phyloP scores from a whole-genome alignment of 1,140 invertebrate genomes.

The Drosophila kohkoa region DNA sequence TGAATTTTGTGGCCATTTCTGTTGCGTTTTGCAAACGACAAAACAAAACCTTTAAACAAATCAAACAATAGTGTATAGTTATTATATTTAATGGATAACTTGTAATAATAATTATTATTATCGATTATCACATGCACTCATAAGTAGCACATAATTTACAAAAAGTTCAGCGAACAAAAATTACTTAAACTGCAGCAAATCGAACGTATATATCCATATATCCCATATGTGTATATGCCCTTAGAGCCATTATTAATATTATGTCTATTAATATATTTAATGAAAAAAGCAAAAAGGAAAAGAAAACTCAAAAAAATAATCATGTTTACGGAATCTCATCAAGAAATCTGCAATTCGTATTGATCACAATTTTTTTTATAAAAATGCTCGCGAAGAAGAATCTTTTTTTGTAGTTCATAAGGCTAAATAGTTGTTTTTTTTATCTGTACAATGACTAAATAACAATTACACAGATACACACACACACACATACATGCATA shows the following conservation, averaged over 20 bases:
- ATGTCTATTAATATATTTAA: conserved; percentile 19
- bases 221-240: conserved; percentile 49
- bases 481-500: conserved; percentile 26
- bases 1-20: conserved; percentile 77
- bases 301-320: conserved; percentile 30
- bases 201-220: conserved; percentile 15
- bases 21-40: conserved; percentile 66
- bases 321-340: conserved; percentile 71
- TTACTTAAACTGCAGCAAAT: conserved; percentile 44
- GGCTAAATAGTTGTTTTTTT: conserved; percentile 43
- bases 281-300: background rate
- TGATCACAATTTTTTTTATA: conserved; percentile 41
- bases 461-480: background rate
- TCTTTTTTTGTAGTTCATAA: conserved; percentile 57
- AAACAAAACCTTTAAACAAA: conserved; percentile 46
- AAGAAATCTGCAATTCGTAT: conserved; percentile 59
- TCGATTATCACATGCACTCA: conserved; percentile 12
- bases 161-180: conserved; percentile 55
- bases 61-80: conserved; percentile 68
- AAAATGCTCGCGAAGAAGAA: conserved; percentile 53
- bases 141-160: conserved; percentile 35
- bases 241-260: conserved; percentile 27
- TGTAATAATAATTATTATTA: conserved; percentile 3
- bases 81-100: conserved; percentile 24
- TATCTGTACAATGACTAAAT: conserved; percentile 32